Evolutionary conservation across 2,888 invertebrate species (phyloP).

Genomic region (Lasioglossum vierecki): DNA sequence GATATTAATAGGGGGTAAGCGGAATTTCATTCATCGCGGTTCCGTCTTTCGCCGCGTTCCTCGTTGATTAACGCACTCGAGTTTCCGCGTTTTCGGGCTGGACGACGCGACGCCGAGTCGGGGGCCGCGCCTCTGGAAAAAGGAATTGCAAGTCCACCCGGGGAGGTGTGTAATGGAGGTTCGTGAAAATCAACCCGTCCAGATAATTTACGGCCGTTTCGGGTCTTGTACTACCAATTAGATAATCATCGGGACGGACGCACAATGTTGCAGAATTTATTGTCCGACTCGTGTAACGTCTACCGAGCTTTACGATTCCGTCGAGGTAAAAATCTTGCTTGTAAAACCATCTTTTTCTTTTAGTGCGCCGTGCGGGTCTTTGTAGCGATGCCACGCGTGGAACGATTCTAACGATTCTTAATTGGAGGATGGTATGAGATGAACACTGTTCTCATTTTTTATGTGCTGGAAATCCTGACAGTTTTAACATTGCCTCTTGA

Average conservation of each 20-base stretch:
- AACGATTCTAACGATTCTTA: not conserved
- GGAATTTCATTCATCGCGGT: slow-evolving; percentile 51
- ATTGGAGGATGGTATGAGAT: not conserved
- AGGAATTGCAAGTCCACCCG: not conserved
- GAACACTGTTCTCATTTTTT: not conserved
- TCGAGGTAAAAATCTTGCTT: not conserved
- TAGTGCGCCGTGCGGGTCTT: not conserved
- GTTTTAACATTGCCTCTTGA: no score
- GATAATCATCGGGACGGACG: not conserved
- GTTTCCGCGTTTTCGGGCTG: not conserved
- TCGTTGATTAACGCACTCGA: slow-evolving; percentile 28
- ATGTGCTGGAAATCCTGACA: no score
- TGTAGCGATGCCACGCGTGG: not conserved
- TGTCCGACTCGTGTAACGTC: not conserved
- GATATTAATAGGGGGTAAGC: slow-evolving; percentile 57
- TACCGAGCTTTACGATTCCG: not conserved
- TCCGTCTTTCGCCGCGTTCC: slow-evolving; percentile 35
- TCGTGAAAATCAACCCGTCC: slow-evolving; percentile 7
- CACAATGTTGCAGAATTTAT: slow-evolving; percentile 2
- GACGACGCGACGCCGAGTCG: not conserved
- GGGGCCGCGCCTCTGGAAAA: not conserved
- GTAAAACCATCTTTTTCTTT: not conserved
- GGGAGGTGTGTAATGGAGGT: slow-evolving; percentile 5
- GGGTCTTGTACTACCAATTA: slow-evolving; percentile 14
- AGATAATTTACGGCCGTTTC: slow-evolving; percentile 9